Evolutionary conservation across 1,140 invertebrate genomes (phyloP).

Genomic region (Orchestia grillus): DNA sequence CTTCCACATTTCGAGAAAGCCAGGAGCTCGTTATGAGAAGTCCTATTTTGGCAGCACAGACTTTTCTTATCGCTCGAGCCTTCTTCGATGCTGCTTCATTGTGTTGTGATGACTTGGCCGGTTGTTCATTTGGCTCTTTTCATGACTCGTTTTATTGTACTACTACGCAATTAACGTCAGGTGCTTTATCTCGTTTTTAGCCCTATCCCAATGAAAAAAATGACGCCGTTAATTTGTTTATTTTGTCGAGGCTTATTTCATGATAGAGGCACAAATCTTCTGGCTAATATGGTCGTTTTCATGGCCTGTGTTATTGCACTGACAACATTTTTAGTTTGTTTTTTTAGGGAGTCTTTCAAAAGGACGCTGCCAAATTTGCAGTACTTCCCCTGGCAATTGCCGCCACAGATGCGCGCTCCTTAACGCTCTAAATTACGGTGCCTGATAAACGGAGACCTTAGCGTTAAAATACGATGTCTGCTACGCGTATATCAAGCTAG

Average conservation of each 20-base stretch:
- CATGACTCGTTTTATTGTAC: background rate
- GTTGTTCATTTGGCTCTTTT: background rate
- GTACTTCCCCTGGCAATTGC: background rate
- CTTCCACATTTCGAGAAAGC: background rate
- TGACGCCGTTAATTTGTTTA: background rate
- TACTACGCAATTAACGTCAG: background rate
- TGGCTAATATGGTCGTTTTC: background rate
- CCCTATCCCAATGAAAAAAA: background rate
- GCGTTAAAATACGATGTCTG: background rate
- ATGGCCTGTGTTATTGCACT: background rate
- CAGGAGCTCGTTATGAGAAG: background rate
- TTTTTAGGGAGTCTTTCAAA: background rate
- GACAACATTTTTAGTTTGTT: background rate
- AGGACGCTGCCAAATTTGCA: background rate
- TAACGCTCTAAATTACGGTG: background rate
- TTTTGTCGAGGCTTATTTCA: background rate
- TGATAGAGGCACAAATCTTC: background rate
- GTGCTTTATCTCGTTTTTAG: background rate
- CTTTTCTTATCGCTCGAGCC: background rate
- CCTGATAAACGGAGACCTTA: background rate
- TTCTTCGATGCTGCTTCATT: background rate
- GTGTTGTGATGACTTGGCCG: background rate
- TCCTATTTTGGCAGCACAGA: background rate
- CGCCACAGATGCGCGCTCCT: background rate
- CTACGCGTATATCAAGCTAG: background rate